Percentiles rank a stretch among this genome's conserved stretches.
Evolutionary conservation across 2,113 vertebrate species (phyloP).

Genomic region (Genyomyrus donnyi): DNA sequence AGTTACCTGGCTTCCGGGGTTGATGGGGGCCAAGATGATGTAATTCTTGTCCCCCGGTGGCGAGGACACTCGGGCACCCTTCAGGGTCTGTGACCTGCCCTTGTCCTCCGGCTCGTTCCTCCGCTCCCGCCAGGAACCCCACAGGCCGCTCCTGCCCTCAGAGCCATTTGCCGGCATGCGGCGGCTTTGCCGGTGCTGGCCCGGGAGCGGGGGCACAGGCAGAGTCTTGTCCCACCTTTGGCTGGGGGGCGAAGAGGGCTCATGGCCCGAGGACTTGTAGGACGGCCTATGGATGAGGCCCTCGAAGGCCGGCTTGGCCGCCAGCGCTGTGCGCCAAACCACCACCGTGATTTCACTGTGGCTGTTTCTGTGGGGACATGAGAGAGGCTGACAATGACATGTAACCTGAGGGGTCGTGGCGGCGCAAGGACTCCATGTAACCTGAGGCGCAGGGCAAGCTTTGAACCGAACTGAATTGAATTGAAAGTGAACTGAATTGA

Average conservation of each 20-base stretch:
- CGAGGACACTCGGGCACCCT: conserved; percentile 66
- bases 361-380: conserved; percentile 65
- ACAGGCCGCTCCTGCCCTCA: conserved; percentile 57
- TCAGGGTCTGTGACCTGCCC: conserved; percentile 55
- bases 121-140: conserved; percentile 64
- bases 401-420: neutral
- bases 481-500: neutral
- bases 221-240: conserved; percentile 69
- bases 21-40: conserved; percentile 85
- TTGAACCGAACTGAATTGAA: neutral
- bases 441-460: neutral
- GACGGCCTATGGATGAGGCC: conserved; percentile 73
- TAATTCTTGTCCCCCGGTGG: conserved; percentile 79
- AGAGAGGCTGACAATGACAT: neutral
- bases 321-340: conserved; percentile 80
- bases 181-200: conserved; percentile 73
- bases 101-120: conserved; percentile 66
- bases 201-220: conserved; percentile 50
- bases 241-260: conserved; percentile 70
- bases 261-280: conserved; percentile 69
- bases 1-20: conserved; percentile 79
- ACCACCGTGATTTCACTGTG: conserved; percentile 77
- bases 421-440: neutral
- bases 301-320: conserved; percentile 68
- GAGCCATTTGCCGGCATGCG: conserved; percentile 66